Evolutionary conservation across 2,888 invertebrate genomes (phyloP).

Genomic region (Vandiemenella viatica): DNA sequence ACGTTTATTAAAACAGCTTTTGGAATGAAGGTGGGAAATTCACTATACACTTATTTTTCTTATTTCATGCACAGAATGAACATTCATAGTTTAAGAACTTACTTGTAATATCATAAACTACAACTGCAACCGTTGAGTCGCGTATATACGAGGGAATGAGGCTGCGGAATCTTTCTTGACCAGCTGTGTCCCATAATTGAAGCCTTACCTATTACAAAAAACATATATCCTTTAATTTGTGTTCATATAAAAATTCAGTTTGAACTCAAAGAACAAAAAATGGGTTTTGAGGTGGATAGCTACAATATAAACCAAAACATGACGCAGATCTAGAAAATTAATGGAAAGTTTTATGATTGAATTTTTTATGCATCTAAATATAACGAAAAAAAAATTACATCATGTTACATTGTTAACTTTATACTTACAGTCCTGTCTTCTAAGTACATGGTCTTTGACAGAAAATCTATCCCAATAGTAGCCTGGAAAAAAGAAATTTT

Average conservation of each 20-base stretch:
- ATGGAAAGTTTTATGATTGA: not conserved
- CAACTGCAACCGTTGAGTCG: constrained; percentile 97
- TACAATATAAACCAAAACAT: no score
- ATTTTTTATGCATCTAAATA: not conserved
- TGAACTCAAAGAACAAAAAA: no score
- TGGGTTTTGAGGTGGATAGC: no score
- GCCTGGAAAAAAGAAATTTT: constrained; percentile 54
- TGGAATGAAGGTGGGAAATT: no score
- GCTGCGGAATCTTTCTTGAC: constrained; percentile 90
- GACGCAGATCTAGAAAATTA: no score
- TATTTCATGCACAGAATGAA: no score
- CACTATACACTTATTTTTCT: no score
- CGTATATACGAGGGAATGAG: constrained; percentile 97
- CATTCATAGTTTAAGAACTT: no score
- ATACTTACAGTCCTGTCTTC: constrained; percentile 81
- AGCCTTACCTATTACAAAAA: constrained; percentile 74
- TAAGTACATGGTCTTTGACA: constrained; percentile 99
- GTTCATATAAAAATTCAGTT: no score
- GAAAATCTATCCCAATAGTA: constrained; percentile 98
- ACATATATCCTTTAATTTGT: no score
- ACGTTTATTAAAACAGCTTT: no score
- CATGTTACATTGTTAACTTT: not conserved
- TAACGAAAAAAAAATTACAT: not conserved
- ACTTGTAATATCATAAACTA: constrained; percentile 99
- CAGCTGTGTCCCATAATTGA: constrained; percentile 95